Base-by-base conservation (phyloP, 53 echinoderm and acorn worm genomes). In the Crossaster papposus region DNA sequence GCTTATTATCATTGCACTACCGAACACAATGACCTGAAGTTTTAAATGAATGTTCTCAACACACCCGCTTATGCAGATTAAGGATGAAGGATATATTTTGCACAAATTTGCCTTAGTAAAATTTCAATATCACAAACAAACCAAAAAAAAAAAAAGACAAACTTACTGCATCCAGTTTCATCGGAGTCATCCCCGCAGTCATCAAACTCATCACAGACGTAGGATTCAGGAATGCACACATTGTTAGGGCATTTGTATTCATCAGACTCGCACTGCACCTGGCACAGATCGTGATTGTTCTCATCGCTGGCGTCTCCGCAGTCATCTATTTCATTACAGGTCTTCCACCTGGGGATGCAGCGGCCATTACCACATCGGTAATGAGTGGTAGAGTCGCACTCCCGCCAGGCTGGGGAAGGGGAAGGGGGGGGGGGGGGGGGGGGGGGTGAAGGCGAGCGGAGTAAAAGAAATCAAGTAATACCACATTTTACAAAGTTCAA, bases 291-390 rank as follows among this genome's bases (percentile, higher is more conserved):
- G 78, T 97, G 97, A 64, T 90, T 85, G 74, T 97, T 97, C 85
- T 97, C 97, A 89, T 97, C 97, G 55, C 97, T 97, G 14, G 84
- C 92, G 54, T 97, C 95, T 4, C 92, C 91, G 53, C 97, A 97
- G 24, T 95, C 92, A 44, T 95, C 94, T 13, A 72, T 0, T 7
- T 93, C 94, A 72, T 97, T 81, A 77, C 97, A 97, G 17, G 86
- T 83, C 29, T 72, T 78, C 84, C 86, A 90, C 2, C 7, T 36
- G 7, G 91, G 92, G 36, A 96, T 93, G 32, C 97, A 97, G 51
- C 83, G 88, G 20, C 76, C 70, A 81, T 97, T 97, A 82, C 77
- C 77, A 89, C 97, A 97, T 1, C 86, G 90, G 91, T 82, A 95
- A 8, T 81, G 53, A 11, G 44, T 72, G 23, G 24, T 64, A 2